Percentiles rank a stretch among this genome's conserved stretches.
Evolutionary conservation across 2,888 invertebrate species (phyloP).

Genomic region (Noctuana brunneofusca): DNA sequence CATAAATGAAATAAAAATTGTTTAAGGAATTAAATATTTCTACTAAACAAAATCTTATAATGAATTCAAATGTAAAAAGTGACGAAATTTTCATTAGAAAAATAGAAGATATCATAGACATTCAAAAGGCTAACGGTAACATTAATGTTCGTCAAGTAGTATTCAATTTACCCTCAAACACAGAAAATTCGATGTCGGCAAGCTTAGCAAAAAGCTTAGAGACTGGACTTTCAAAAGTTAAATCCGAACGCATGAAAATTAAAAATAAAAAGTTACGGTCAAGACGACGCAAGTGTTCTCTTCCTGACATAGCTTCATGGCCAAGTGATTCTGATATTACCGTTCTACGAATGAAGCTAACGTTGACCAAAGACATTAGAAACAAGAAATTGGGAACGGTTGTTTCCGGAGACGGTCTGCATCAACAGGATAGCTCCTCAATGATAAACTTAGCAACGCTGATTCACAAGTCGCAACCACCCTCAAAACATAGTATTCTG

Average conservation of each 20-base stretch:
- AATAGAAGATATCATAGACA: constrained; percentile 75
- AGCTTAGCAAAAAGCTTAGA: constrained; percentile 60
- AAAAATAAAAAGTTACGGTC: constrained; percentile 53
- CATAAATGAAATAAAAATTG: constrained; percentile 18
- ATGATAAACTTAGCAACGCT: constrained; percentile 83
- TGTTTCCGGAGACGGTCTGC: constrained; percentile 81
- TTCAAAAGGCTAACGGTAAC: constrained; percentile 71
- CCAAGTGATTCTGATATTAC: constrained; percentile 84
- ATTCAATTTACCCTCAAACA: constrained; percentile 60
- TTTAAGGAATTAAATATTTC: neutral
- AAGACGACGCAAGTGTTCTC: constrained; percentile 53
- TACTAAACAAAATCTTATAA: constrained; percentile 1
- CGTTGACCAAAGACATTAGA: constrained; percentile 63
- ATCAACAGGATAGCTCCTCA: constrained; percentile 81
- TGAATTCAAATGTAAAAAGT: constrained; percentile 42
- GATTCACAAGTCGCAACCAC: constrained; percentile 66
- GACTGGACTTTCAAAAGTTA: constrained; percentile 57
- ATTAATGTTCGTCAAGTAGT: constrained; percentile 61
- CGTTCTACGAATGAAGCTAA: constrained; percentile 77
- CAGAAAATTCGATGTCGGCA: constrained; percentile 53
- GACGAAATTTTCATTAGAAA: constrained; percentile 59
- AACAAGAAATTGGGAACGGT: constrained; percentile 71
- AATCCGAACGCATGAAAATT: constrained; percentile 47
- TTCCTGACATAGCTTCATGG: constrained; percentile 71
- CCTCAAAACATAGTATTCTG: constrained; percentile 64